Percentiles rank a stretch among this genome's conserved stretches.
phyloP scores from a whole-genome alignment of 1,140 invertebrate genomes.

The Acromyrmex charruanus region DNA sequence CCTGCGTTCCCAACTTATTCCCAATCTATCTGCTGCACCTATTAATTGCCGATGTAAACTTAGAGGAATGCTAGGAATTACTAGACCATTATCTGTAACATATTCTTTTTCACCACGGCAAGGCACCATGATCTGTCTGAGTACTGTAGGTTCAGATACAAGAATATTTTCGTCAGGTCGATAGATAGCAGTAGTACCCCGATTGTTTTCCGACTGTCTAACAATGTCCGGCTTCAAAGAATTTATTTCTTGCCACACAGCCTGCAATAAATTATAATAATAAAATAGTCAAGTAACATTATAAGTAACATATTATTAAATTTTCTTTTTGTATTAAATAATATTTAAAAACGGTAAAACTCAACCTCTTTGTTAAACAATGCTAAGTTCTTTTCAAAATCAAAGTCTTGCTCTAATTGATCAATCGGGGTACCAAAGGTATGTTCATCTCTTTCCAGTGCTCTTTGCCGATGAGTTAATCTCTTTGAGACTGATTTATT shows the following conservation, averaged over 20 bases:
- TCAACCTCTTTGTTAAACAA: conserved; percentile 95
- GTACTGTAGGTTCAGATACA: conserved; percentile 88
- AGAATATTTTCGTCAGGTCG: conserved; percentile 95
- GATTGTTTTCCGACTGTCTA: conserved; percentile 84
- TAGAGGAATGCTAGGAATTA: conserved; percentile 92
- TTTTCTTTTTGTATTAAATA: background rate
- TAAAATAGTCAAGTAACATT: background rate
- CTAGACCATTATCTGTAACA: conserved; percentile 93
- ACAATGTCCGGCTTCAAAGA: conserved; percentile 90
- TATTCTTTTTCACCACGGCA: conserved; percentile 89
- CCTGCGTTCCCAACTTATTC: conserved; percentile 89
- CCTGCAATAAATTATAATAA: conserved; percentile 72
- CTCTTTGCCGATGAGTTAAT: conserved; percentile 81
- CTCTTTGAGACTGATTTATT: conserved; percentile 77
- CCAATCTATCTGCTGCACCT: conserved; percentile 89
- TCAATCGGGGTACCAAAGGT: conserved; percentile 89
- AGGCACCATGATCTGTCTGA: conserved; percentile 91
- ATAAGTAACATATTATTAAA: background rate
- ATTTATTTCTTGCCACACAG: conserved; percentile 90
- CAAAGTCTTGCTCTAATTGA: conserved; percentile 92
- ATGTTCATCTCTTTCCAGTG: conserved; percentile 87
- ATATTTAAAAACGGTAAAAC: conserved; percentile 72
- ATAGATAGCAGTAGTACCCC: conserved; percentile 85
- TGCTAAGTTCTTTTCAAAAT: conserved; percentile 97
- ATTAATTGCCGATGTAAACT: conserved; percentile 90